Evolutionary conservation across 2,113 vertebrate species (phyloP), one percentile per base, ranked within the genome.

Genomic region (Aphyosemion australe): DNA sequence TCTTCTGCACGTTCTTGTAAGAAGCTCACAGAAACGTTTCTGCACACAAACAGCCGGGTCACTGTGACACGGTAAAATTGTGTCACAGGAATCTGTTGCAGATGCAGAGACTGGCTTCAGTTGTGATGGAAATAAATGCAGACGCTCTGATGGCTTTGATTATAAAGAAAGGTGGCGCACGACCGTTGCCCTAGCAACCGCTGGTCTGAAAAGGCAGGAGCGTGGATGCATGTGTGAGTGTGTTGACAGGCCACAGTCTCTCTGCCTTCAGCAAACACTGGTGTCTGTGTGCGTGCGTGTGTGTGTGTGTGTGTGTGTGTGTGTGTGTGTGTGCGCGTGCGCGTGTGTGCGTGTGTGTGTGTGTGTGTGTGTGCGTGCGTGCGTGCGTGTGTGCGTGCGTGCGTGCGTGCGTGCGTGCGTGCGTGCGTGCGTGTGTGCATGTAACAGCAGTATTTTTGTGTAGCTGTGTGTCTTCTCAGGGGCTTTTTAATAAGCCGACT

Each of bases 181-280:
- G 58, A 59, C n/a, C n/a, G 88, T 90, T 88, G 72, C 85, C 84
- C 50, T 80, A 83, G 87, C 78, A 88, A 90, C 87, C 58, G 31
- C 15, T 74, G 64, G 61, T 65, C 66, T 68, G 64, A 72, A 84
- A 83, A 64, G 49, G 43, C 69, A 69, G 69, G 15, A 63, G 47
- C 42, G 42, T 57, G 65, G 13, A 43, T 73, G 45, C 46, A 46
- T 54, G 65, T 76, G 45, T 65, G 37, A 70, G 39, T 75, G 49
- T 71, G 60, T 63, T 78, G 62, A 66, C 47, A 37, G 32, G 58
- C 55, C 45, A 39, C 31, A 0, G 14, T 72, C 73, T 66, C 21
- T 63, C 53, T 66, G 62, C 67, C 80, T 70, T 78, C 42, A 57
- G 61, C 74, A 84, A 80, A 78, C 78, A 69, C 57, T 51, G 26